phyloP scores from a whole-genome alignment of 2,888 invertebrate genomes.

The Cantharis lateralis region DNA sequence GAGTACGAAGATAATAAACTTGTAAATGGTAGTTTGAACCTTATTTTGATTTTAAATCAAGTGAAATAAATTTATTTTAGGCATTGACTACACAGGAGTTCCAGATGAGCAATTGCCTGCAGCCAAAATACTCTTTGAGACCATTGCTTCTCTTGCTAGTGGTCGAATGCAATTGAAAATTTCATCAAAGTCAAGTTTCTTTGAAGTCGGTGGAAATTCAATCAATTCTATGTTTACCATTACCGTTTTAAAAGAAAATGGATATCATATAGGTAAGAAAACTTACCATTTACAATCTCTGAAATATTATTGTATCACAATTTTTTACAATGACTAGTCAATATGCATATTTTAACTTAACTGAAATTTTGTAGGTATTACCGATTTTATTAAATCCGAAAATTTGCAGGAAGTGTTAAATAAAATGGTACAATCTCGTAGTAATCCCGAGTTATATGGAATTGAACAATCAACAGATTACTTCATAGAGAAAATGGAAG shows the following conservation, averaged over 20 bases:
- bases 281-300: not conserved
- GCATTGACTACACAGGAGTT: slow-evolving; percentile 70
- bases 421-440: slow-evolving; percentile 56
- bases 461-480: slow-evolving; percentile 50
- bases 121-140: slow-evolving; percentile 74
- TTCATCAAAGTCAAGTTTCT: slow-evolving; percentile 73
- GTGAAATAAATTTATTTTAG: slow-evolving; percentile 38
- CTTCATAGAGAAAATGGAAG: slow-evolving; percentile 60
- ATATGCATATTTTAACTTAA: too few relatives aligned
- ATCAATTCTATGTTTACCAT: slow-evolving; percentile 84
- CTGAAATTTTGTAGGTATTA: slow-evolving; percentile 66
- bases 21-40: not conserved
- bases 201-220: slow-evolving; percentile 84
- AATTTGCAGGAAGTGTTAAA: slow-evolving; percentile 71
- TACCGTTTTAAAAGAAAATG: slow-evolving; percentile 73
- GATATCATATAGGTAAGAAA: slow-evolving; percentile 72
- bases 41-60: slow-evolving; percentile 66
- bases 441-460: slow-evolving; percentile 35
- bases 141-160: slow-evolving; percentile 73
- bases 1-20: slow-evolving; percentile 66
- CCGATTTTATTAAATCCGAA: slow-evolving; percentile 76
- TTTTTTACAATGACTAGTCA: too few relatives aligned
- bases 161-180: slow-evolving; percentile 66
- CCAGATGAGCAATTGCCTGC: slow-evolving; percentile 62
- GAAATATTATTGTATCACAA: too few relatives aligned